phyloP scores from a whole-genome alignment of 2,797 vertebrate species.

The Melanotaenia parkinsoni region DNA sequence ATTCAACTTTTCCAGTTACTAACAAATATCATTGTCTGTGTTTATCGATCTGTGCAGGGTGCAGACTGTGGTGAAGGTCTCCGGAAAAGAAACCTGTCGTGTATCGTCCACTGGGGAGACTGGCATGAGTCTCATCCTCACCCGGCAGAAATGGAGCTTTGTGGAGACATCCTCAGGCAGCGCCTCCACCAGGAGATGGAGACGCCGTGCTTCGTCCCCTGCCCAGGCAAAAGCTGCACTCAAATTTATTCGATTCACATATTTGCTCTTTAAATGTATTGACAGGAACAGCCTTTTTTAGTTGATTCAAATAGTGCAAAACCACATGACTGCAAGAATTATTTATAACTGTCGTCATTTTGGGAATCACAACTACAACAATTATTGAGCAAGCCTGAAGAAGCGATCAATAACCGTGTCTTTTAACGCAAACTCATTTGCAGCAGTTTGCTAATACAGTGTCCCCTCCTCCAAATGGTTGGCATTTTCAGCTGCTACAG shows the following conservation, averaged over 20 bases:
- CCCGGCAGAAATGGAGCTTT: conserved; percentile 79
- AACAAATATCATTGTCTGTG: background rate
- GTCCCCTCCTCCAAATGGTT: conserved; percentile 20
- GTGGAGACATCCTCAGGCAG: conserved; percentile 82
- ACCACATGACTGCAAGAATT: background rate
- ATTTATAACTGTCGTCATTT: conserved; percentile 12
- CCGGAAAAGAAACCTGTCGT: conserved; percentile 87
- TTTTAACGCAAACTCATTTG: conserved; percentile 31
- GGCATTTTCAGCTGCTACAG: conserved; percentile 50
- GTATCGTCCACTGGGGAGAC: conserved; percentile 86
- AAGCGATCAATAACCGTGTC: conserved; percentile 36
- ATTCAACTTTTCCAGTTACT: background rate
- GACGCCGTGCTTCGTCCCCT: conserved; percentile 90
- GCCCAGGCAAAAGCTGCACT: conserved; percentile 83
- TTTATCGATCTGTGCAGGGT: conserved; percentile 76
- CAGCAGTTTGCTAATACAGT: conserved; percentile 16
- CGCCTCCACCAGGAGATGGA: conserved; percentile 80
- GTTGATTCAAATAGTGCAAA: conserved; percentile 9
- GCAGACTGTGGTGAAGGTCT: conserved; percentile 94
- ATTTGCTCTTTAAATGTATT: background rate
- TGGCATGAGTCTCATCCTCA: conserved; percentile 66
- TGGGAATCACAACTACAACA: conserved; percentile 12
- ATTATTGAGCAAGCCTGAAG: conserved; percentile 6
- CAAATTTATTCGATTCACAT: background rate
- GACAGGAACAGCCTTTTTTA: background rate